Conservation (phyloP, 2,113 vertebrate genomes). For the Kobus ellipsiprymnus region DNA sequence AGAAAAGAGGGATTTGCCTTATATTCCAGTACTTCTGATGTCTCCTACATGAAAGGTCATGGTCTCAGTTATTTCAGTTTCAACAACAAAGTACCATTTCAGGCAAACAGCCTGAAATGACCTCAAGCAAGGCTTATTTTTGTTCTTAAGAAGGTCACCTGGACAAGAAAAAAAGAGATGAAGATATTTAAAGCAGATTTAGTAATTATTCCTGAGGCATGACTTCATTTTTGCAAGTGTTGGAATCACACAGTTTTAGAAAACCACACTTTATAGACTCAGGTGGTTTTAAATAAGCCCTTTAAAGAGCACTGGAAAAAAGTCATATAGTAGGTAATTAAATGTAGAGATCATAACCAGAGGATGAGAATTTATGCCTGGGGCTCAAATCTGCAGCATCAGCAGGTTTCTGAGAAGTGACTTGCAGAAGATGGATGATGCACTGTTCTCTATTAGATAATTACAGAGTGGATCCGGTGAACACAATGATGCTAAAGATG, state of each 20-base stretch:
- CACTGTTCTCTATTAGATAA: neutral
- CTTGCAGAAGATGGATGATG: neutral
- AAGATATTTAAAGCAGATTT: constrained; percentile 24
- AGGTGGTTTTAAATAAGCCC: constrained; percentile 18
- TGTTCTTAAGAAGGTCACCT: neutral
- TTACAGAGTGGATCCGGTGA: neutral
- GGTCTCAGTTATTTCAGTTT: neutral
- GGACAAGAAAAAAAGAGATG: neutral
- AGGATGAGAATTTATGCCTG: neutral
- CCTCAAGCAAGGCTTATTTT: neutral
- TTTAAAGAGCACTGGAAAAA: constrained; percentile 13
- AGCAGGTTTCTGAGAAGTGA: neutral
- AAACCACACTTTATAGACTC: neutral
- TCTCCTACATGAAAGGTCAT: neutral
- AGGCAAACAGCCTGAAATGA: neutral
- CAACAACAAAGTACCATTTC: neutral
- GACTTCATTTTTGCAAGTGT: constrained; percentile 30
- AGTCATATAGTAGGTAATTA: neutral
- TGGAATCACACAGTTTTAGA: neutral
- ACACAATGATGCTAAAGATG: neutral
- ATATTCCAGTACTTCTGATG: neutral
- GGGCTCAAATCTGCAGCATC: neutral
- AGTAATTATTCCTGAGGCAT: constrained; percentile 14
- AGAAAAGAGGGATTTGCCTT: neutral
- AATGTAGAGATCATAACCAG: neutral